These are phyloP conservation scores for Mustelus asterias DNA, from an alignment of 2,113 vertebrate genomes.

Conservation along the genomic window DNA sequence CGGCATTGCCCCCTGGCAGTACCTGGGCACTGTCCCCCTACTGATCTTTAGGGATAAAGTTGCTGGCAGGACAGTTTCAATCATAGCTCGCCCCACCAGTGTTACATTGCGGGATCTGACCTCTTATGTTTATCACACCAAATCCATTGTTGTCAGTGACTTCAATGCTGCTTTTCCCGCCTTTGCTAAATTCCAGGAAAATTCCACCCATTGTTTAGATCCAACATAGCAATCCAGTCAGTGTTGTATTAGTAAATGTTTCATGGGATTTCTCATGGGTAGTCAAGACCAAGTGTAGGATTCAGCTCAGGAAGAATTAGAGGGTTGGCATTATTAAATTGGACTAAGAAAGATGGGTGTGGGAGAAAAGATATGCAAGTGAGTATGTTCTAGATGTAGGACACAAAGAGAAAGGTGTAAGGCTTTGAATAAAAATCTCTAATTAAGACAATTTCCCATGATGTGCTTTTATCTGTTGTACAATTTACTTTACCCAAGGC, in stretches of 20 bases:
- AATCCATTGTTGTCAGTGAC: too few relatives aligned
- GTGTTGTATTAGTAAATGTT: background rate
- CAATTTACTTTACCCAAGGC: background rate
- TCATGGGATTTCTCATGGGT: background rate
- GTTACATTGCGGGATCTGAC: too few relatives aligned
- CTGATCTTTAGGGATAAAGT: too few relatives aligned
- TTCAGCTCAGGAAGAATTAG: background rate
- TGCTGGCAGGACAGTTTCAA: too few relatives aligned
- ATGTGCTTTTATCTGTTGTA: background rate
- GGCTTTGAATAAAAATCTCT: background rate
- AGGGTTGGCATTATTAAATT: background rate
- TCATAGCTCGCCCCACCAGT: too few relatives aligned
- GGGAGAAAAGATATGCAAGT: background rate
- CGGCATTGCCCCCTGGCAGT: too few relatives aligned
- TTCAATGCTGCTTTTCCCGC: too few relatives aligned
- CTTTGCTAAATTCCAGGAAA: too few relatives aligned
- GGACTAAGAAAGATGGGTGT: background rate
- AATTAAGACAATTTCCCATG: background rate
- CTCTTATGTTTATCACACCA: too few relatives aligned
- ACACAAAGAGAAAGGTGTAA: background rate
- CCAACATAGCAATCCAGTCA: background rate
- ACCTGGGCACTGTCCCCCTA: too few relatives aligned
- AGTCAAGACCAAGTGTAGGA: background rate
- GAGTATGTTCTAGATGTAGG: background rate
- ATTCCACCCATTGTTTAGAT: background rate